Base-by-base conservation (phyloP, 2,888 invertebrate species). In the Cerceris ruficornis region DNA sequence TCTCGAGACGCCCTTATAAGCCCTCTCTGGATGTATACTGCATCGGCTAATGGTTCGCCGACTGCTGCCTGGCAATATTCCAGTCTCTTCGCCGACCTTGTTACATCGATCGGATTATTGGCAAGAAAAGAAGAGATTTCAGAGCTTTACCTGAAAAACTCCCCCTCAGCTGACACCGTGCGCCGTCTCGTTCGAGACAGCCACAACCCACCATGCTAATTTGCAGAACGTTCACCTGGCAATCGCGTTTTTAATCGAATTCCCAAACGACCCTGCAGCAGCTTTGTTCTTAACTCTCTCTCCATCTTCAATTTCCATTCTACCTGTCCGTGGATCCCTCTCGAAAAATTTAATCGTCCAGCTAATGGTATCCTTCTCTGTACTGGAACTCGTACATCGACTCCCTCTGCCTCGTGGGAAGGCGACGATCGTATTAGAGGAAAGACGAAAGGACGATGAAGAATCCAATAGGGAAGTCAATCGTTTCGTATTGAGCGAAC, bases 221-320 rank as follows among this genome's bases (percentile, higher is more conserved):
- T 87, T 80, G 76, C 75, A 79, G 76, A 58, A 73, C 84, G 68
- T 83, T 84, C 82, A 68, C 73, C 79, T 69, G 78, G 64, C 77
- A 76, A 80, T 77, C 82, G 77, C 79, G 73, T 81, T 87, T 87
- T 87, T 86, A 85, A 87, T 87, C 84, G 83, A 84, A 84, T 87
- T 74, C 84, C 52, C 17, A 11, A 28, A 9, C 42, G n/a, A n/a
- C 17, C 15, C 7, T 41, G 62, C 41, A n/a, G 8, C 41, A 14
- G 55, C 8, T 9, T 54, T 50, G 39, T 9, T 49, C 52, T 28
- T 14, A 7, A 13, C 8, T 28, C 39, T 42, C 50, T 7, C 52
- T 0, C 65, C n/a, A 28, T 68, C 7, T 46, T 11, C 60, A 15
- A 28, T 59, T 57, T 65, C 50, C n/a, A 65, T 69, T 62, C 66